These are phyloP conservation scores for Neelides folsomi DNA, from an alignment of 2,888 invertebrate species.

Conservation along the genomic window DNA sequence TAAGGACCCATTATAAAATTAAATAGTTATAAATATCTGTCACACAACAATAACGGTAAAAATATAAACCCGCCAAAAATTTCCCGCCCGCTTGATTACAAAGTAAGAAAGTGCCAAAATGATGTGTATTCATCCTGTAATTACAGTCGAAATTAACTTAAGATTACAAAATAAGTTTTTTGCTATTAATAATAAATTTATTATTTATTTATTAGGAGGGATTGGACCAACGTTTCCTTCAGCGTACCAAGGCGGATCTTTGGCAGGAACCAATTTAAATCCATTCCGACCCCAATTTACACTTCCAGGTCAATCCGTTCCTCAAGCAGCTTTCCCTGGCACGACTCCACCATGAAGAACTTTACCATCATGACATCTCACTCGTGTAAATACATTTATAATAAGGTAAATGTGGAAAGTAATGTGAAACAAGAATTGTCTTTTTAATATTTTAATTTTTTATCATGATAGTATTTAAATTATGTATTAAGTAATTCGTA, in stretches of 20 bases:
- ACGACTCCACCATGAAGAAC: conserved; percentile 30
- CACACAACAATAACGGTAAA: no score
- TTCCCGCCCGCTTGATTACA: no score
- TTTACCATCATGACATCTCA: conserved; percentile 7
- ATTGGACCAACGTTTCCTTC: conserved; percentile 71
- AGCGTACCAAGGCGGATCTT: conserved; percentile 61
- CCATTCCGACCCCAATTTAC: conserved; percentile 82
- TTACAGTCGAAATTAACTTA: no score
- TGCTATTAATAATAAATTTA: background rate
- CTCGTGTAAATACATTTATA: background rate
- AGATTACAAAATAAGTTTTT: no score
- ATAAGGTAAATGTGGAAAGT: background rate
- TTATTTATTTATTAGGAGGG: conserved; percentile 32
- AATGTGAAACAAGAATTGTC: background rate
- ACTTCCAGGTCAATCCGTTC: conserved; percentile 43
- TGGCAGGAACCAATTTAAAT: conserved; percentile 66
- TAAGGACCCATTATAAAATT: no score
- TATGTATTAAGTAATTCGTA: no score
- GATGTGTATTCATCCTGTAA: no score
- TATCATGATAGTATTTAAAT: no score
- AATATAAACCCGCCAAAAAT: no score
- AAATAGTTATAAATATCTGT: no score
- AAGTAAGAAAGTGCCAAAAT: no score
- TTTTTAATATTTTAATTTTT: no score
- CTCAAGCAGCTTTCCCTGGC: conserved; percentile 33